phyloP scores from a whole-genome alignment of 2,113 vertebrate species.

The Turnix velox region DNA sequence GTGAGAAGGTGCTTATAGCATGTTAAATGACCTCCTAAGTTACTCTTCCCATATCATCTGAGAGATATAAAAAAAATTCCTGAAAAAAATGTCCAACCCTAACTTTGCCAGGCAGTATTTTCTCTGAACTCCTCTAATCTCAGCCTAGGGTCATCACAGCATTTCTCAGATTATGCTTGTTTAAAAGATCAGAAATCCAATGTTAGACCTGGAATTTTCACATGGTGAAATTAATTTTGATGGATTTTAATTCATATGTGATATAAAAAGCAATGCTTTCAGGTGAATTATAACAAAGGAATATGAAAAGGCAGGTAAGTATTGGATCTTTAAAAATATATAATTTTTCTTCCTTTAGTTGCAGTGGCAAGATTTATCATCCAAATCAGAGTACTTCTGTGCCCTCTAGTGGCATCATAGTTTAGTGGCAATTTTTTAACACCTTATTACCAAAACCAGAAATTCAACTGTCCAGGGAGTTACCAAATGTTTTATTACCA shows the following conservation, averaged over 20 bases:
- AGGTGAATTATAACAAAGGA: background rate
- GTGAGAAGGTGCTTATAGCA: background rate
- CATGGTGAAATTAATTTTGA: background rate
- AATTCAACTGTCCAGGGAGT: background rate
- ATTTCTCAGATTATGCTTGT: background rate
- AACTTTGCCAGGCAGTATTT: background rate
- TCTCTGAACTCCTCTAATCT: background rate
- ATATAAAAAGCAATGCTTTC: background rate
- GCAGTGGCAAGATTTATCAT: rapidly evolving
- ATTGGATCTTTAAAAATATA: background rate
- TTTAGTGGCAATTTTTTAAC: background rate
- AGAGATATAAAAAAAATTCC: too few species aligned
- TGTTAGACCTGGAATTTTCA: background rate
- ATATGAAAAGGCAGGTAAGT: background rate
- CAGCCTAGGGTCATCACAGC: background rate
- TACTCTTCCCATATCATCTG: background rate
- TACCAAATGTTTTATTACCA: rapidly evolving
- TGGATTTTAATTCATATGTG: background rate
- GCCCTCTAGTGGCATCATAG: constrained; percentile 39
- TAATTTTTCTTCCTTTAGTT: background rate
- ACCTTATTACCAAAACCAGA: background rate
- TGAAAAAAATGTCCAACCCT: rapidly evolving
- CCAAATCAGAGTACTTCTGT: background rate
- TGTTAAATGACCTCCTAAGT: background rate
- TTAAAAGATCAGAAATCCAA: background rate